Percentiles rank a stretch among this genome's conserved stretches.
Evolutionary conservation across 2,888 invertebrate genomes (phyloP).

Genomic region (Drosophila demipolita): DNA sequence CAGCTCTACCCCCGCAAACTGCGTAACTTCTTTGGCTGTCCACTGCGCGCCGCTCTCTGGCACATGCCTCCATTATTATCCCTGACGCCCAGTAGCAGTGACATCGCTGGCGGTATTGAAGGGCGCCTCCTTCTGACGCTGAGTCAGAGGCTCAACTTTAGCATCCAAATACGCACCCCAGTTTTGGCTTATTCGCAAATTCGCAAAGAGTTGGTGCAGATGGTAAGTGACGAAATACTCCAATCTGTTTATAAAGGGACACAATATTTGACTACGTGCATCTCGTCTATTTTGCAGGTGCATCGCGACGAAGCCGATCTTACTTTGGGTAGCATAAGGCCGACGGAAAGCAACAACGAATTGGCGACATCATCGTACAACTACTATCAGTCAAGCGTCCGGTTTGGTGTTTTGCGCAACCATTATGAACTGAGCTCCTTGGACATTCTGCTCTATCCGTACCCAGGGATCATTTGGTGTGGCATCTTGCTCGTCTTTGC

Average conservation of each 20-base stretch:
- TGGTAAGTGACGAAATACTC: slow-evolving; percentile 54
- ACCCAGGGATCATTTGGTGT: slow-evolving; percentile 56
- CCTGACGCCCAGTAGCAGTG: slow-evolving; percentile 7
- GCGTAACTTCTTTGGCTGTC: slow-evolving; percentile 70
- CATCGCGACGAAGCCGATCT: slow-evolving; percentile 47
- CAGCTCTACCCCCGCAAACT: slow-evolving; percentile 69
- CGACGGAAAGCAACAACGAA: slow-evolving; percentile 42
- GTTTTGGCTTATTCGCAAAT: slow-evolving; percentile 5
- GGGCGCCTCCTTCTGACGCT: slow-evolving; percentile 61
- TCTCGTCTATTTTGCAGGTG: slow-evolving; percentile 35
- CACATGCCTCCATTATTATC: slow-evolving; percentile 60
- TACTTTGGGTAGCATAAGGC: slow-evolving; percentile 66
- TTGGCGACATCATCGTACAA: slow-evolving; percentile 62
- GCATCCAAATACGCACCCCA: slow-evolving; percentile 30
- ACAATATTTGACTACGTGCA: neutral
- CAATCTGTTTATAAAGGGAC: neutral
- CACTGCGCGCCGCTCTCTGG: slow-evolving; percentile 53
- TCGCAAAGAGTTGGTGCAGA: slow-evolving; percentile 44
- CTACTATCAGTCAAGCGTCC: slow-evolving; percentile 62
- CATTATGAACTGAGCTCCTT: slow-evolving; percentile 52
- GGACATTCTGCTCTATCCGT: slow-evolving; percentile 64
- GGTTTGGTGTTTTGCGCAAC: slow-evolving; percentile 51
- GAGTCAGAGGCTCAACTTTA: slow-evolving; percentile 63
- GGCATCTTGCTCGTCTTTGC: slow-evolving; percentile 33
- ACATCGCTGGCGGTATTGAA: slow-evolving; percentile 63